Percentiles rank a stretch among this genome's conserved stretches.
Evolutionary conservation across 2,113 vertebrate species (phyloP).

Genomic region (Dinomys branickii): DNA sequence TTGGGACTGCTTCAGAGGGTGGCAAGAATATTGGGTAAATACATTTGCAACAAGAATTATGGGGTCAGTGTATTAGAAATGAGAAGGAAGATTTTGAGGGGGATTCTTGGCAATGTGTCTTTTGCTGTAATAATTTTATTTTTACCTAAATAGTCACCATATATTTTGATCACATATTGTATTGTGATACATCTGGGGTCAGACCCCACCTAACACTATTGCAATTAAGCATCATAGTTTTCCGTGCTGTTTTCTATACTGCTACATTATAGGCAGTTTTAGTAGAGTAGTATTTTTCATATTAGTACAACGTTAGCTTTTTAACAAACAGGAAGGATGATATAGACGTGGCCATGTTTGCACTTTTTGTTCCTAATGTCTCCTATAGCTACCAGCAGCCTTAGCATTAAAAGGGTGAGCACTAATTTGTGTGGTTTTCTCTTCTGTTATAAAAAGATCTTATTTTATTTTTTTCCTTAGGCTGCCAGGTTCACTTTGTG

Average conservation of each 20-base stretch:
- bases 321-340: not conserved
- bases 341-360: not conserved
- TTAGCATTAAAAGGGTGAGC: not conserved
- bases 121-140: not conserved
- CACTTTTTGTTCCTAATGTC: not conserved
- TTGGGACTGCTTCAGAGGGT: not conserved
- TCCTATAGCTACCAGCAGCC: not conserved
- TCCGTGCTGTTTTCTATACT: not conserved
- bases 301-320: not conserved
- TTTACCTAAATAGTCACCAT: not conserved
- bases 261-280: not conserved
- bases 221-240: not conserved
- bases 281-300: not conserved
- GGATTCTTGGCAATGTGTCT: not conserved
- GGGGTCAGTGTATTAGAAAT: not conserved
- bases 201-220: not conserved
- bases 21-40: not conserved
- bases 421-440: not conserved
- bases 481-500: not conserved
- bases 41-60: not conserved
- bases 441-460: not conserved
- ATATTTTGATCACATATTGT: not conserved
- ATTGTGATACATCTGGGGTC: not conserved
- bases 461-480: conserved; percentile 16
- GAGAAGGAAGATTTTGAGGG: not conserved